Evolutionary conservation across 2,888 invertebrate genomes (phyloP).

Genomic region (Orthosia cruda): DNA sequence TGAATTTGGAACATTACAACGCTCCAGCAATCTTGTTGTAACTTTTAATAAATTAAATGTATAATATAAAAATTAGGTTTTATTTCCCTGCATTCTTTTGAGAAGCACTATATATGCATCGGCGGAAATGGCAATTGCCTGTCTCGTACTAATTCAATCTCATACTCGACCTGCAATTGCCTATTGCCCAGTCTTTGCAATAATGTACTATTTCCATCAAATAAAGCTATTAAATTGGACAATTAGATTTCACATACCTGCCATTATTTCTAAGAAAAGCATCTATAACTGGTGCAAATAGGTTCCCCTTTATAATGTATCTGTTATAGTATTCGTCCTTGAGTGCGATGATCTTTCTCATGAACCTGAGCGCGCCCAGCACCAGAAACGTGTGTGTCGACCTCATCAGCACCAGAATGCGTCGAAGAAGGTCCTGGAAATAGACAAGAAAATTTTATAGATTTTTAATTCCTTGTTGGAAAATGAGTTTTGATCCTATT

Average conservation of each 20-base stretch:
- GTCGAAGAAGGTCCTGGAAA: constrained; percentile 96
- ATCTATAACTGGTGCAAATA: constrained; percentile 99
- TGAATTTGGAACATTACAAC: no score
- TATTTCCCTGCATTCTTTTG: no score
- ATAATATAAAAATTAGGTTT: no score
- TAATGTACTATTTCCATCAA: no score
- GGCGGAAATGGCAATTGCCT: no score
- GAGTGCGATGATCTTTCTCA: constrained; percentile 98
- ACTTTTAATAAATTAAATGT: no score
- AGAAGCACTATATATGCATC: no score
- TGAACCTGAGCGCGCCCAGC: constrained; percentile 98
- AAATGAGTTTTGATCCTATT: no score
- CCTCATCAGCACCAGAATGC: constrained; percentile 99
- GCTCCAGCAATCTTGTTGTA: no score
- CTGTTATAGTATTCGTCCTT: constrained; percentile 99
- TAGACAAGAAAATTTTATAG: constrained; percentile 6
- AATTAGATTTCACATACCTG: constrained; percentile 88
- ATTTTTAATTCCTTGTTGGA: neutral
- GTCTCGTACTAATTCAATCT: no score
- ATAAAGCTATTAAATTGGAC: neutral
- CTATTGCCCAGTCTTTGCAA: no score
- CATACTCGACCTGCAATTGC: no score
- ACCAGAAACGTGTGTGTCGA: constrained; percentile 99
- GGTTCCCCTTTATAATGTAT: constrained; percentile 98
- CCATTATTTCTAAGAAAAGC: constrained; percentile 99